Evolutionary conservation across 2,888 invertebrate species (phyloP).

Genomic region (Poecilus cupreus): DNA sequence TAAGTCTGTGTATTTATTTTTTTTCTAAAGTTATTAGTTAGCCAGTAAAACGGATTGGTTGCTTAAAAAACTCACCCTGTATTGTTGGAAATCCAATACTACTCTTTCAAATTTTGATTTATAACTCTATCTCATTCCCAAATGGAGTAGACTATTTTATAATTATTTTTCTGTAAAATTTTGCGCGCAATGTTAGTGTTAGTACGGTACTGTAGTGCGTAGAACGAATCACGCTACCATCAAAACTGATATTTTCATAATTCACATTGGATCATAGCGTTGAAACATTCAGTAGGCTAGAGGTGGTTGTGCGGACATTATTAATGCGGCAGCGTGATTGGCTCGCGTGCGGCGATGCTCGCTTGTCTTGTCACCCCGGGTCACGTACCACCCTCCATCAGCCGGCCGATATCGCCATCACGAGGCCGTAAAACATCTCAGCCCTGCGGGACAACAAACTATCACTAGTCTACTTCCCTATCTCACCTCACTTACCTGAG

Average conservation of each 20-base stretch:
- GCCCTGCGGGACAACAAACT: not conserved
- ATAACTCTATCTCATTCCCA: too few relatives aligned
- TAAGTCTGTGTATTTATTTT: too few relatives aligned
- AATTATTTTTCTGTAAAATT: too few relatives aligned
- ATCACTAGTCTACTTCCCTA: not conserved
- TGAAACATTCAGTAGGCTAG: not conserved
- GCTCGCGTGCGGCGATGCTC: not conserved
- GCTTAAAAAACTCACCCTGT: too few relatives aligned
- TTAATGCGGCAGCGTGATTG: constrained; percentile 18
- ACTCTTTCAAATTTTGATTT: too few relatives aligned
- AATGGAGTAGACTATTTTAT: too few relatives aligned
- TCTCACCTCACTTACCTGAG: not conserved
- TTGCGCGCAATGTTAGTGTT: too few relatives aligned
- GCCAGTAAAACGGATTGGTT: too few relatives aligned
- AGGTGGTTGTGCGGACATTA: not conserved
- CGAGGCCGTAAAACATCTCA: not conserved
- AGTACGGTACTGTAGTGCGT: too few relatives aligned
- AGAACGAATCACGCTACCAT: not conserved
- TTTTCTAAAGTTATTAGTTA: too few relatives aligned
- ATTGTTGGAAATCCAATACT: too few relatives aligned
- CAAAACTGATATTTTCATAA: not conserved
- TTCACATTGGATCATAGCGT: not conserved
- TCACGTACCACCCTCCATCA: not conserved
- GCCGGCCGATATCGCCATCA: not conserved
- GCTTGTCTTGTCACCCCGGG: not conserved